Percentiles rank a stretch among this genome's conserved stretches.
These are phyloP conservation scores for Zaprionus vittiger DNA, from an alignment of 1,140 invertebrate genomes.

Conservation along the genomic window DNA sequence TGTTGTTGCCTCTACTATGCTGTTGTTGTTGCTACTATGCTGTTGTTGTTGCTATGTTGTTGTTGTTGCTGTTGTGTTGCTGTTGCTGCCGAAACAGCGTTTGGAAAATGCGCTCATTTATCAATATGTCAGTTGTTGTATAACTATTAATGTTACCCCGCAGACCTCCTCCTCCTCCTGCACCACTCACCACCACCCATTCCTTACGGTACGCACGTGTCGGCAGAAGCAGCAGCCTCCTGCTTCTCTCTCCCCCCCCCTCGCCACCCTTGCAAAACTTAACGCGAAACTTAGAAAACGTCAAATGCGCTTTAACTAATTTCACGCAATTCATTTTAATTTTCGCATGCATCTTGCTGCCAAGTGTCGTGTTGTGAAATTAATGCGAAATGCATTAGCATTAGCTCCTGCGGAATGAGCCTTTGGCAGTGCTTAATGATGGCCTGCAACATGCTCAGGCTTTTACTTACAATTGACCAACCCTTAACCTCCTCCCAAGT, in stretches of 20 bases:
- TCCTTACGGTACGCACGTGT: slow-evolving; percentile 36
- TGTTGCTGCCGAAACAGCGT: slow-evolving; percentile 44
- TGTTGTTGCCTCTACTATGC: slow-evolving; percentile 23
- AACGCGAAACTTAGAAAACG: slow-evolving; percentile 63
- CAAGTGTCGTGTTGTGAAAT: slow-evolving; percentile 56
- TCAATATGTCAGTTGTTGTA: slow-evolving; percentile 83
- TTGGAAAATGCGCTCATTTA: slow-evolving; percentile 78
- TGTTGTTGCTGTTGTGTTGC: slow-evolving; percentile 11
- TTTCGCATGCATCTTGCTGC: slow-evolving; percentile 59
- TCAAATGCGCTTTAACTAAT: slow-evolving; percentile 81
- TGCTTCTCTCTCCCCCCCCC: no score
- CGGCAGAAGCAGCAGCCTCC: slow-evolving; percentile 10
- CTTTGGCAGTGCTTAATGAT: slow-evolving; percentile 43
- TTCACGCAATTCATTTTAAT: slow-evolving; percentile 78
- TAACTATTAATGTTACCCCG: slow-evolving; percentile 74
- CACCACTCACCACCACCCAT: not conserved
- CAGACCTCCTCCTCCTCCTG: not conserved
- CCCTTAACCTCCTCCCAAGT: slow-evolving; percentile 20
- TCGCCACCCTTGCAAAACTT: slow-evolving; percentile 2
- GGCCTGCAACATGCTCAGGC: not conserved
- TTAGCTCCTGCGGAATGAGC: slow-evolving; percentile 55
- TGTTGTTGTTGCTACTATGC: not conserved
- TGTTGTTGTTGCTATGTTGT: slow-evolving; percentile 5
- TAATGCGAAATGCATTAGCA: slow-evolving; percentile 78
- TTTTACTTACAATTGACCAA: not conserved